Percentiles rank a stretch among this genome's conserved stretches.
These are phyloP conservation scores for Leucophenga varia DNA, from an alignment of 1,140 invertebrate species.

Conservation along the genomic window DNA sequence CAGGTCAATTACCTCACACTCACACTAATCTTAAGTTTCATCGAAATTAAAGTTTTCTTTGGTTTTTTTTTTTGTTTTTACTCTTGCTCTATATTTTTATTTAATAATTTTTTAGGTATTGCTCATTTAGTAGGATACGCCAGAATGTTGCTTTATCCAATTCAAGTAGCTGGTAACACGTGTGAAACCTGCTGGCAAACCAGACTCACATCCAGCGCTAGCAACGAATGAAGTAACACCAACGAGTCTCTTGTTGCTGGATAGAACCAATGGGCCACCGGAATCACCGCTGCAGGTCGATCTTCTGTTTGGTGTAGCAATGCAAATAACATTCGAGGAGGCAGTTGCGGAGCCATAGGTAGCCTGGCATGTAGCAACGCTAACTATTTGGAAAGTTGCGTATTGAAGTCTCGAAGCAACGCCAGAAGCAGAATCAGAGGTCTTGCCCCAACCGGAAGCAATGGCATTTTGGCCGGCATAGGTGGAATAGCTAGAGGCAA, in stretches of 20 bases:
- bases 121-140: conserved; percentile 26
- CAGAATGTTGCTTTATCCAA: conserved; percentile 56
- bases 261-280: conserved; percentile 59
- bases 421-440: conserved; percentile 19
- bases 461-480: conserved; percentile 24
- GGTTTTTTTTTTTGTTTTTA: too few relatives aligned
- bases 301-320: conserved; percentile 10
- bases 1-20: too few relatives aligned
- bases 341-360: too few relatives aligned
- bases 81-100: too few relatives aligned
- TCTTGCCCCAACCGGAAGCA: conserved; percentile 41
- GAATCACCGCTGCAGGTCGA: conserved; percentile 59
- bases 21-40: too few relatives aligned
- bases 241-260: conserved; percentile 45
- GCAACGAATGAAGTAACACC: conserved; percentile 58
- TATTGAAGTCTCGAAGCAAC: conserved; percentile 28
- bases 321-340: conserved; percentile 29
- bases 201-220: conserved; percentile 37
- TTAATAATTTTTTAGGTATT: too few relatives aligned
- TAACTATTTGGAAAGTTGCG: conserved; percentile 1
- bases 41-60: too few relatives aligned
- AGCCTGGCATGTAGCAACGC: conserved; percentile 5
- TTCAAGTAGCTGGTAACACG: conserved; percentile 59
- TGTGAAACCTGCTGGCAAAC: conserved; percentile 58
- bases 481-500: conserved; percentile 27